A percentile compares a stretch with the other conserved stretches of the same genome.
phyloP scores from a whole-genome alignment of 2,888 invertebrate genomes.

The Balanococcus diminutus region DNA sequence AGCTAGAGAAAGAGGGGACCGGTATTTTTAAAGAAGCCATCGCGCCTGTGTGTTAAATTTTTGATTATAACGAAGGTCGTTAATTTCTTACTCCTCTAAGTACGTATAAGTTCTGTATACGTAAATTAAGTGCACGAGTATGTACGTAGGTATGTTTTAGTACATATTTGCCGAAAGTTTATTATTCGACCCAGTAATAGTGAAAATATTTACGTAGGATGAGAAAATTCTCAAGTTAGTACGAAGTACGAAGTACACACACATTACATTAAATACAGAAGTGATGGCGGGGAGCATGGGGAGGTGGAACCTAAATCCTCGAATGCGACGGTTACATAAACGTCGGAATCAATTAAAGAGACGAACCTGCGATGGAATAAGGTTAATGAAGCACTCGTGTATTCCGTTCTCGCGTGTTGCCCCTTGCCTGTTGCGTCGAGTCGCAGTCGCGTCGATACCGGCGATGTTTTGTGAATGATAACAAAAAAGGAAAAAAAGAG shows the following conservation, averaged over 20 bases:
- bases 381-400: slow-evolving; percentile 23
- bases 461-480: background rate
- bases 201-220: background rate
- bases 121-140: background rate
- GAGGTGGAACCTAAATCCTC: background rate
- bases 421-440: background rate
- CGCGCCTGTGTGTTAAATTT: too few relatives aligned
- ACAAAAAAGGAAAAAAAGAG: background rate
- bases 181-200: background rate
- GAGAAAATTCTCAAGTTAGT: background rate
- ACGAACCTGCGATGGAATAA: background rate
- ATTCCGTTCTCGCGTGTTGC: background rate
- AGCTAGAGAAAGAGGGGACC: too few relatives aligned
- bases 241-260: background rate
- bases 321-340: background rate
- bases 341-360: slow-evolving; percentile 13
- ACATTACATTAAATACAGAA: background rate
- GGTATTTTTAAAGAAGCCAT: too few relatives aligned
- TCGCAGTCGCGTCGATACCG: background rate
- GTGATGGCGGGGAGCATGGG: background rate
- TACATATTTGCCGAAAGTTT: background rate
- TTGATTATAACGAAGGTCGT: too few relatives aligned
- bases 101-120: too few relatives aligned
- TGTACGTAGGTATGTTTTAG: background rate
- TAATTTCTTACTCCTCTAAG: too few relatives aligned